Base-by-base conservation (phyloP, 2,113 vertebrate genomes). In the Coregonus clupeaformis region DNA sequence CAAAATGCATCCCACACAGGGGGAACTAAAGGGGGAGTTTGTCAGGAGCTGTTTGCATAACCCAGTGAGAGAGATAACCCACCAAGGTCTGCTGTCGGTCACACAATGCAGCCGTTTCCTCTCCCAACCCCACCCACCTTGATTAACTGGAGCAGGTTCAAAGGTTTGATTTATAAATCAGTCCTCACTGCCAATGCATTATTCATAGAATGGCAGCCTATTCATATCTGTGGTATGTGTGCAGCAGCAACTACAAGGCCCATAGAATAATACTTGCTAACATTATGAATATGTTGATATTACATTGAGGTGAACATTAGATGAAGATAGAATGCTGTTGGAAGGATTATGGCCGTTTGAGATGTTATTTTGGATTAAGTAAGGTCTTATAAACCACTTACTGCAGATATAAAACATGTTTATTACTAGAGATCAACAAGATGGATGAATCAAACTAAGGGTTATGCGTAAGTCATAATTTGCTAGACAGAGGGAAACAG, bases 101-200 rank as follows among this genome's bases (percentile, higher is more conserved):
- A 69, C 59, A 78, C 80, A 73, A 82, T 66, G 67, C 32, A 13
- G 22, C n/a, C 67, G 12, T 45, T 68, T 68, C 67, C 67, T 68
- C n/a, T 68, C 18, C n/a, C 11, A 65, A 63, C 71, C 77, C 47
- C 70, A 14, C 80, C 74, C 59, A 9, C 71, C 36, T 42, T 42
- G 36, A 42, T 80, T 68, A 72, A 73, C 29, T 75, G 73, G 60
- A 75, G 47, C 25, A 27, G 66, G 73, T 76, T 78, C 69, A 73
- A 42, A 42, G 36, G 36, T 42, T 42, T 42, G 36, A 9, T 42
- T 11, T 42, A 42, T 42, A 42, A 42, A 42, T 42, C 36, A 42
- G 36, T 42, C 36, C 36, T 42, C 36, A 42, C 36, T 65, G 57
- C 57, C 57, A 60, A 60, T 60, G 57, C 18, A 60, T 60, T 60